A percentile compares a stretch with the other conserved stretches of the same genome.
These are phyloP conservation scores for Pangasianodon hypophthalmus DNA, from an alignment of 2,113 vertebrate genomes.

Conservation along the genomic window DNA sequence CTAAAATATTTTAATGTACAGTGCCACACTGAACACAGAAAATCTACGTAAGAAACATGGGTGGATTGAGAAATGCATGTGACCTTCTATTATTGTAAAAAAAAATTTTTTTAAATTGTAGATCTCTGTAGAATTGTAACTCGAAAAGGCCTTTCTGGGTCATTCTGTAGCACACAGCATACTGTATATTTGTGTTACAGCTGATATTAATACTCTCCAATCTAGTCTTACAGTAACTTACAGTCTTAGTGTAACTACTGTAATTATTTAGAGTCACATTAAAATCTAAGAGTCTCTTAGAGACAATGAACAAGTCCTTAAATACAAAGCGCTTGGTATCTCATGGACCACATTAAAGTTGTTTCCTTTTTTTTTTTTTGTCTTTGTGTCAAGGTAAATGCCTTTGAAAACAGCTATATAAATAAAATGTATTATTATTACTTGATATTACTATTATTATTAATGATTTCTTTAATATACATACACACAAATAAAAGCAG, in stretches of 20 bases:
- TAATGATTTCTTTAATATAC: no score
- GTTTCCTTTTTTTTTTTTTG: no score
- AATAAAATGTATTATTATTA: not conserved
- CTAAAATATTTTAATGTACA: not conserved
- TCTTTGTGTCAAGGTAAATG: no score
- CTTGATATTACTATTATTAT: no score
- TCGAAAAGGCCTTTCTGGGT: not conserved
- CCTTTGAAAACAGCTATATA: not conserved
- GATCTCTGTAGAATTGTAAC: no score
- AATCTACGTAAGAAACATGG: not conserved
- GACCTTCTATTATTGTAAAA: not conserved
- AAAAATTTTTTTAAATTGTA: no score
- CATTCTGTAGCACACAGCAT: not conserved
- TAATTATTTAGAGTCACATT: not conserved
- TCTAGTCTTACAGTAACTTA: not conserved
- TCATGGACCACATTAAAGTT: no score
- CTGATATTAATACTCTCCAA: not conserved
- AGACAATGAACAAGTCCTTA: not conserved
- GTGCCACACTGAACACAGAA: not conserved
- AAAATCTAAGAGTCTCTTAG: not conserved
- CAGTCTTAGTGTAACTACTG: no score
- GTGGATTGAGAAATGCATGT: not conserved
- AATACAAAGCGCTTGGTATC: not conserved
- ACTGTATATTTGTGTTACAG: not conserved
- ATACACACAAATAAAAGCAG: no score